Evolutionary conservation across 2,113 vertebrate genomes (phyloP), one percentile per base, ranked within the genome.

Genomic region (Cairina moschata): DNA sequence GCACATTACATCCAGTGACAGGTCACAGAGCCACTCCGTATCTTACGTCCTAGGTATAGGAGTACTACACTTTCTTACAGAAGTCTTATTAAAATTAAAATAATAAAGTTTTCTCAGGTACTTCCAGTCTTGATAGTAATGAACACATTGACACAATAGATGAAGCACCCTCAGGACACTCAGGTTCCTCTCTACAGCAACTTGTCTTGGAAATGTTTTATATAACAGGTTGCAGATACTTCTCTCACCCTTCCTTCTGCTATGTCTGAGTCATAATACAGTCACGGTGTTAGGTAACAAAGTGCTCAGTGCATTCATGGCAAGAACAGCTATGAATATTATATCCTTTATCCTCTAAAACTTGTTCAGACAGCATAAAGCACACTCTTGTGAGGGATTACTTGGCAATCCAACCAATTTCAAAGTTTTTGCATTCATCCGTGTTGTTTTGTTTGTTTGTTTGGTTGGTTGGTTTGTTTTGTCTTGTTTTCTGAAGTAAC

Each of bases 181-280:
- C 5, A 12, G 0, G 0, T 26, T 67, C 36, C 42, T 38, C 38
- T 77, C 29, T 25, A 6, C 8, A 20, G 29, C 1, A 1, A 50
- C 42, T 42, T 31, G 8, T 6, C 25, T 67, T 52, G 22, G 66
- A 82, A 93, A 38, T 8, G 26, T 58, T 54, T 42, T 34, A 20
- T 4, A 4, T 17, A 23, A 32, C 32, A 60, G 22, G 11, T 21
- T 75, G 63, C 17, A 71, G 52, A 44, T 21, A 17, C 9, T 28
- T 11, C 9, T 68, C n/a, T 78, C 17, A 31, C 8, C 21, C 8
- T 76, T 83, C 18, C 15, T 3, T 42, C 54, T 5, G 0, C 8
- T 9, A 32, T 0, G 0, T 28, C 25, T 67, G 12, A 11, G 7
- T 82, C 3, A 1, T 38, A 31, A 48, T 23, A 34, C 6, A 55